A percentile compares a stretch with the other conserved stretches of the same genome.
These are phyloP conservation scores for Pseudois nayaur DNA, from an alignment of 2,113 vertebrate species.

Conservation along the genomic window DNA sequence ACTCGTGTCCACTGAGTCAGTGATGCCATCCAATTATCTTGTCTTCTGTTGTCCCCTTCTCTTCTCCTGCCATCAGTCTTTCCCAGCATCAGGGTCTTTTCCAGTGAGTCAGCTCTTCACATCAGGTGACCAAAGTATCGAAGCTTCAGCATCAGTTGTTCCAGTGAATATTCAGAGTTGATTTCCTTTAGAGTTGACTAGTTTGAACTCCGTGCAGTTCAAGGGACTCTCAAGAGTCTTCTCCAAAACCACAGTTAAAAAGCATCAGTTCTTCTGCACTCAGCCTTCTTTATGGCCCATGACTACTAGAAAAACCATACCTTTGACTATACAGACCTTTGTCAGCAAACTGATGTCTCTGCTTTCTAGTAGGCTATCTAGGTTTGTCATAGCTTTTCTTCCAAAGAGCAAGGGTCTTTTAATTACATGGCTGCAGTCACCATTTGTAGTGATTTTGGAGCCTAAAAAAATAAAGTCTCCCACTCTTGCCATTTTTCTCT, in stretches of 20 bases:
- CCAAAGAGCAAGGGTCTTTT: not conserved
- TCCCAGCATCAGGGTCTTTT: not conserved
- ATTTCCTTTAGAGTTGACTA: not conserved
- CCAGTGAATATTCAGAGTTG: not conserved
- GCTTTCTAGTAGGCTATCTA: not conserved
- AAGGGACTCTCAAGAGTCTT: not conserved
- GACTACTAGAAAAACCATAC: not conserved
- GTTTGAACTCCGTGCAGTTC: not conserved
- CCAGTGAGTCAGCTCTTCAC: not conserved
- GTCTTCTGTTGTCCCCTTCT: not conserved
- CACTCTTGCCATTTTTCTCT: not conserved
- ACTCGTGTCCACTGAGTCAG: not conserved
- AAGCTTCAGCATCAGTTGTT: not conserved
- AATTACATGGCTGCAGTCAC: not conserved
- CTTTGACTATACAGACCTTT: not conserved
- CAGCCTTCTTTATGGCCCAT: not conserved
- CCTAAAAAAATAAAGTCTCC: not conserved
- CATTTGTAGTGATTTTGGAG: not conserved
- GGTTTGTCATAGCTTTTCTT: not conserved
- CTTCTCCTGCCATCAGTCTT: not conserved
- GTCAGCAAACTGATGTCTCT: not conserved
- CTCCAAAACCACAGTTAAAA: not conserved
- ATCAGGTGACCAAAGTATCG: not conserved
- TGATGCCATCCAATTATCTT: not conserved
- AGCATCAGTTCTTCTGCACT: not conserved